Base-by-base conservation (phyloP, 2,888 invertebrate genomes). In the Heliconius ethilla region DNA sequence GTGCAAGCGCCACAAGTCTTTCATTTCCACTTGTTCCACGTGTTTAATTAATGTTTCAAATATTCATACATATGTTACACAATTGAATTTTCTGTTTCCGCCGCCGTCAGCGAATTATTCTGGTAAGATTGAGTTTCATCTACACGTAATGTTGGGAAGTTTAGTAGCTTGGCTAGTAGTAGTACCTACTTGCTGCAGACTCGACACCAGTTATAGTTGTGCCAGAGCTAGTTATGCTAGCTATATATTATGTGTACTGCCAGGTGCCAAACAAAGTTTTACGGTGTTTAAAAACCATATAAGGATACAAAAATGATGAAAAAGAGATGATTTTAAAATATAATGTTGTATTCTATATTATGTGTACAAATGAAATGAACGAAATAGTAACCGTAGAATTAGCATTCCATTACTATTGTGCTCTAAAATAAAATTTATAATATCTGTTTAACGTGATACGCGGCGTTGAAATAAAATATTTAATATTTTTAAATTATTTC, bases 71-170 rank as follows among this genome's bases (percentile, higher is more conserved):
- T 55, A 29, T 70, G 55, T 62, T 18, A 33, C 25, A 40, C 11
- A 65, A 75, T 62, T 51, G 27, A 62, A 73, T 74, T 69, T 67
- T 73, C 73, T 67, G 67, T 67, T 77, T 45, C 40, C 29, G 59
- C 77, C 51, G 29, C 37, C 73, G 25, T 33, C 77, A 77, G 77
- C 77, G 77, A 77, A 73, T 73, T 29, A 77, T 77, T 67, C 77
- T 77, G 77, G 77, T 77, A 77, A 77, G 77, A 40, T 45, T 18
- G 4, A n/a, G 51, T 66, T 73, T 67, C 27, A 4, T 1, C 40
- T 40, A 29, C 13, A 74, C 63, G 63, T 74, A 74, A 27, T 25
- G 62, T 25, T 62, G 37, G 25, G 40, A 63, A 63, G 18, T 37
- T 63, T 7, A 51, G 51, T 70, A 55, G 51, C 27, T 51, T 70